These are phyloP conservation scores for Catonia carolina DNA, from an alignment of 2,888 invertebrate species.

Conservation along the genomic window DNA sequence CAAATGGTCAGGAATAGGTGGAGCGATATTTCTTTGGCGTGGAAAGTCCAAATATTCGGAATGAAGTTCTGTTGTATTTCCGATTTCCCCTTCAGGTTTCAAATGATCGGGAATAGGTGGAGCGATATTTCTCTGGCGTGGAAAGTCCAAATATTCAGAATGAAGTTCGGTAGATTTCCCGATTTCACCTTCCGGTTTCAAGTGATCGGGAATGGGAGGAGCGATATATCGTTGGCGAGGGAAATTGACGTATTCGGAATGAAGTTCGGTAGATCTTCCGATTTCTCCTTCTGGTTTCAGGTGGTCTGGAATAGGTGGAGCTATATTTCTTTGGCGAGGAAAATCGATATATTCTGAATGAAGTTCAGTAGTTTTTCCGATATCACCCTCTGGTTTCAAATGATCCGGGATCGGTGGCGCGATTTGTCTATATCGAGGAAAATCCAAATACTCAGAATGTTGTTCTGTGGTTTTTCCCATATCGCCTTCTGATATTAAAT, in stretches of 20 bases:
- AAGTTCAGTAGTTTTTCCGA: slow-evolving; percentile 25
- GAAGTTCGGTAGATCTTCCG: slow-evolving; percentile 23
- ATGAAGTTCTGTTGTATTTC: slow-evolving; percentile 22
- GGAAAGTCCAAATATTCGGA: slow-evolving; percentile 28
- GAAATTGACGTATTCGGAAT: slow-evolving; percentile 28
- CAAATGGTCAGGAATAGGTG: background rate
- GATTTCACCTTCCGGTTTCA: slow-evolving; percentile 30
- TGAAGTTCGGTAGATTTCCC: slow-evolving; percentile 18
- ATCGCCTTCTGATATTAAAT: slow-evolving; percentile 29
- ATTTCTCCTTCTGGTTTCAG: slow-evolving; percentile 30
- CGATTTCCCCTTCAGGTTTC: slow-evolving; percentile 26
- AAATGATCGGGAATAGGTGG: slow-evolving; percentile 15
- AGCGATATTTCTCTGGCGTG: slow-evolving; percentile 23
- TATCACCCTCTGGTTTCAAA: slow-evolving; percentile 27
- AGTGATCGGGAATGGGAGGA: slow-evolving; percentile 20
- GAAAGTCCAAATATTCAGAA: slow-evolving; percentile 30
- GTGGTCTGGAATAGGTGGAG: slow-evolving; percentile 23
- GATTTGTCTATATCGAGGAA: slow-evolving; percentile 26
- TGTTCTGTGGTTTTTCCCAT: slow-evolving; percentile 25
- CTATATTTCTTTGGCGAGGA: slow-evolving; percentile 28
- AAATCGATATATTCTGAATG: slow-evolving; percentile 29
- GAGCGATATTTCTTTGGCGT: slow-evolving; percentile 21
- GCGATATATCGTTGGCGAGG: slow-evolving; percentile 27
- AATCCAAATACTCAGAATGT: slow-evolving; percentile 28
- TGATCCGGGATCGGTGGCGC: slow-evolving; percentile 25